Conservation (phyloP, 2,797 vertebrate genomes). For the Amblyopsis hoosieri region DNA sequence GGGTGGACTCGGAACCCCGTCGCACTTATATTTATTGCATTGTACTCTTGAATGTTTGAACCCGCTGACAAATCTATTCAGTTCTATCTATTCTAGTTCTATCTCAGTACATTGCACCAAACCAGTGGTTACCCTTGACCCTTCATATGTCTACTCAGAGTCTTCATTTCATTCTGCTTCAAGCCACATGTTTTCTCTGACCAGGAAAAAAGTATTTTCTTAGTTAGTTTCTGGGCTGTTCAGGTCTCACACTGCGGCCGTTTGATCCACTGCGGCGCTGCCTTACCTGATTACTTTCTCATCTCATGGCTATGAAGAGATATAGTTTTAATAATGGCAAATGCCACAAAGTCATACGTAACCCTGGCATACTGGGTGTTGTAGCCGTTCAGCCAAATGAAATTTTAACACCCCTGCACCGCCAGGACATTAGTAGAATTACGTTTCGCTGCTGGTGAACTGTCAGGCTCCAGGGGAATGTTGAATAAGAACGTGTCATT, state of each 20-base stretch:
- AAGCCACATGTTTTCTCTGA: slow-evolving; percentile 37
- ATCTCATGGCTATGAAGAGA: slow-evolving; percentile 44
- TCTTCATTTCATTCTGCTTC: slow-evolving; percentile 47
- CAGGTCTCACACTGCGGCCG: slow-evolving; percentile 51
- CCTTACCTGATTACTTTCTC: slow-evolving; percentile 41
- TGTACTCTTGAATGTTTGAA: background rate
- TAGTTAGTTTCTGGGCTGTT: slow-evolving; percentile 25
- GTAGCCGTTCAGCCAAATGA: slow-evolving; percentile 49
- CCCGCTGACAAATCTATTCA: background rate
- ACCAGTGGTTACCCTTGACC: too few species aligned
- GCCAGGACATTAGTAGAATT: slow-evolving; percentile 44
- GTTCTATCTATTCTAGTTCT: slow-evolving; percentile 16
- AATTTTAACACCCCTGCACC: slow-evolving; percentile 31
- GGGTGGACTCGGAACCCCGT: too few species aligned
- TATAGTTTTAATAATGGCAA: slow-evolving; percentile 41
- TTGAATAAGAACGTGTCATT: slow-evolving; percentile 46
- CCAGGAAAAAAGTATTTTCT: slow-evolving; percentile 40
- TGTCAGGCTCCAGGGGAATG: slow-evolving; percentile 46
- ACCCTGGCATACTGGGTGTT: slow-evolving; percentile 31
- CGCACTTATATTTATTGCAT: too few species aligned
- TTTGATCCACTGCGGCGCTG: slow-evolving; percentile 49
- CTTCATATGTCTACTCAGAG: background rate
- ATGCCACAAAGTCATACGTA: slow-evolving; percentile 46
- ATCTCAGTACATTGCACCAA: background rate
- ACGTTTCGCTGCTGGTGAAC: slow-evolving; percentile 20